Evolutionary conservation across 2,888 invertebrate genomes (phyloP), one percentile per base, ranked within the genome.

Genomic region (Aromia moschata): DNA sequence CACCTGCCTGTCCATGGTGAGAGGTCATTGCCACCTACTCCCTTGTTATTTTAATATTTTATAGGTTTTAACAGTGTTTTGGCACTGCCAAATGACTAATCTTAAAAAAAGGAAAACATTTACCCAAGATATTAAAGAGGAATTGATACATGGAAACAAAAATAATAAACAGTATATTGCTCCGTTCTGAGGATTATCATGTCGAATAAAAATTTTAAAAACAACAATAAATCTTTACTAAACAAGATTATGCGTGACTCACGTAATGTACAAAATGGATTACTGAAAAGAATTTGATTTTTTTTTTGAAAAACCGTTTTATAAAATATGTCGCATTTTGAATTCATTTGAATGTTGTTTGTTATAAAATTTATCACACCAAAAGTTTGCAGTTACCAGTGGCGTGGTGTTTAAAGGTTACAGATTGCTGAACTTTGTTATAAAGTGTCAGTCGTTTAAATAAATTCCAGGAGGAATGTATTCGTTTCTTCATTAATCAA

Each of bases 91-190:
- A 16, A 41, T 41, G 41, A 41, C 10, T 41, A 41, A 41, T 41
- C 2, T 16, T 33, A n/a, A 41, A 16, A 41, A 38, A n/a, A 38
- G 12, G 33, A 33, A 33, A 33, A 33, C 16, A 40, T 41, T 41
- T 41, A 41, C 18, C 9, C 41, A 16, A 41, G 41, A 41, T 17
- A 41, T 17, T 16, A 41, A 5, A 41, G 41, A 41, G n/a, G n/a
- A 41, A 41, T 10, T 18, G 41, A 41, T 41, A 41, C 17, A 17
- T 2, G 9, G 10, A 41, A 41, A 41, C 41, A 16, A 41, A 41
- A 41, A 41, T 41, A 41, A 41, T 41, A 41, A 41, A 41, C 41
- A 41, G n/a, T 41, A 16, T 38, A 38, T 11, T 38, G 25, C 33
- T 11, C 33, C 11, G 9, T 38, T 15, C 12, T 38, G n/a, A 38